These are phyloP conservation scores for Pantherophis alleghaniensis DNA, from an alignment of 2,797 vertebrate genomes.

Conservation along the genomic window DNA sequence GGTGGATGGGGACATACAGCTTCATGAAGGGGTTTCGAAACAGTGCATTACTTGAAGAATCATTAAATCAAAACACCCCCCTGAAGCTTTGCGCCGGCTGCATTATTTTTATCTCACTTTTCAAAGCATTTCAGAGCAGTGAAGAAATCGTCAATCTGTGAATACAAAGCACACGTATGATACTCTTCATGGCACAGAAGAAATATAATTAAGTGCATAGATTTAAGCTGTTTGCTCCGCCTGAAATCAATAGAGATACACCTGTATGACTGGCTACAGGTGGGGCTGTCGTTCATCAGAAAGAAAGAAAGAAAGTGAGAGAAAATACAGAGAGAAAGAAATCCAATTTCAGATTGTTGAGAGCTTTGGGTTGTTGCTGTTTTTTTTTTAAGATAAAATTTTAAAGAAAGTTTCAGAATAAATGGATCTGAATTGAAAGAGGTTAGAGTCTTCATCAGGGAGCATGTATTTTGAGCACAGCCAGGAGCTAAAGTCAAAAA, in stretches of 20 bases:
- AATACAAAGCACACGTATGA: background rate
- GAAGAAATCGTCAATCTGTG: background rate
- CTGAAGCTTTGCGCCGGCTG: background rate
- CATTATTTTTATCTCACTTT: background rate
- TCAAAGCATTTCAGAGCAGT: background rate
- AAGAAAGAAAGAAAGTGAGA: slow-evolving; percentile 19
- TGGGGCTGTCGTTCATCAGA: slow-evolving; percentile 5
- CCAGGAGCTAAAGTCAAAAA: background rate
- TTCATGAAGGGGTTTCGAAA: background rate
- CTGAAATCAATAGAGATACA: background rate
- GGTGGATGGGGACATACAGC: background rate
- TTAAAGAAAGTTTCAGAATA: background rate
- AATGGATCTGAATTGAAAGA: background rate
- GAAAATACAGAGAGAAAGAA: slow-evolving; percentile 33
- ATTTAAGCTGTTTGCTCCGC: background rate
- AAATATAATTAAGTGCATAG: slow-evolving; percentile 25
- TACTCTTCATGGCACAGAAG: background rate
- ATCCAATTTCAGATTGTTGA: slow-evolving; percentile 25
- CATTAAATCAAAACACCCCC: background rate
- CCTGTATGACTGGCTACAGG: background rate
- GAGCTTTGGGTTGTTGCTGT: background rate
- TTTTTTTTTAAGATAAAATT: background rate
- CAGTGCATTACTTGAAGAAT: background rate
- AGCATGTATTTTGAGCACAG: no score
- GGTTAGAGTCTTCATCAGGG: background rate